Conservation (phyloP, 2,113 vertebrate genomes). For the Arizona elegans region DNA sequence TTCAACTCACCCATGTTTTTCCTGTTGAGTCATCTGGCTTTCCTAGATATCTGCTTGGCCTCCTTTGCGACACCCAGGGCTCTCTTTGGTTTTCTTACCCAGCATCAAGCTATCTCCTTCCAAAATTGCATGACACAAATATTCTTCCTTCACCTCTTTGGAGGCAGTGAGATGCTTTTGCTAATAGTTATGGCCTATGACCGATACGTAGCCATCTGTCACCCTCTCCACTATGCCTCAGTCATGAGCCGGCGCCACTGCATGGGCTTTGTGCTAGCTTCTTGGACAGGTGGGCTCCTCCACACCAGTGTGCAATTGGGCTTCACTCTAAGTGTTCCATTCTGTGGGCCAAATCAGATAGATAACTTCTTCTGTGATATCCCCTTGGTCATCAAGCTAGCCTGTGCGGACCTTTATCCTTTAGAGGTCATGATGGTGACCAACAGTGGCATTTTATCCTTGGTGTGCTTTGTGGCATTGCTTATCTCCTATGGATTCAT, state of each 20-base stretch:
- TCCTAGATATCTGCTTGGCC: slow-evolving; percentile 51
- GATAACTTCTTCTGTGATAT: slow-evolving; percentile 60
- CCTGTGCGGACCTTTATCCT: slow-evolving; percentile 41
- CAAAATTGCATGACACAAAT: slow-evolving; percentile 47
- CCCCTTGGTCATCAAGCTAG: slow-evolving; percentile 41
- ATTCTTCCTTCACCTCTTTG: slow-evolving; percentile 50
- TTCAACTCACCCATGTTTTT: slow-evolving; percentile 52
- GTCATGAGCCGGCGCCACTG: slow-evolving; percentile 49
- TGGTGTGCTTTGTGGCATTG: slow-evolving; percentile 33
- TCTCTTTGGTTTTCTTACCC: slow-evolving; percentile 17
- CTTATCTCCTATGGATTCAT: slow-evolving; percentile 53
- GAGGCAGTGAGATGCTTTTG: slow-evolving; percentile 44
- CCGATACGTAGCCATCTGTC: slow-evolving; percentile 58
- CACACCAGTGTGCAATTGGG: slow-evolving; percentile 34
- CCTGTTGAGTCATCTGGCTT: slow-evolving; percentile 55
- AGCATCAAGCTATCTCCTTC: slow-evolving; percentile 32
- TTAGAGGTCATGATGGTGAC: slow-evolving; percentile 48
- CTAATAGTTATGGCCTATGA: slow-evolving; percentile 61
- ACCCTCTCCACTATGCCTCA: slow-evolving; percentile 50
- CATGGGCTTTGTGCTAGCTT: slow-evolving; percentile 7
- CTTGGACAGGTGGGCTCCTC: slow-evolving; percentile 39
- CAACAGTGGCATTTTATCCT: slow-evolving; percentile 55
- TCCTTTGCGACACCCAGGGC: slow-evolving; percentile 47
- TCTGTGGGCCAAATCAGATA: slow-evolving; percentile 47
- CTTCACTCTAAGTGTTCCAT: slow-evolving; percentile 33